phyloP scores from a whole-genome alignment of 2,113 vertebrate genomes.

The Ginglymostoma cirratum region DNA sequence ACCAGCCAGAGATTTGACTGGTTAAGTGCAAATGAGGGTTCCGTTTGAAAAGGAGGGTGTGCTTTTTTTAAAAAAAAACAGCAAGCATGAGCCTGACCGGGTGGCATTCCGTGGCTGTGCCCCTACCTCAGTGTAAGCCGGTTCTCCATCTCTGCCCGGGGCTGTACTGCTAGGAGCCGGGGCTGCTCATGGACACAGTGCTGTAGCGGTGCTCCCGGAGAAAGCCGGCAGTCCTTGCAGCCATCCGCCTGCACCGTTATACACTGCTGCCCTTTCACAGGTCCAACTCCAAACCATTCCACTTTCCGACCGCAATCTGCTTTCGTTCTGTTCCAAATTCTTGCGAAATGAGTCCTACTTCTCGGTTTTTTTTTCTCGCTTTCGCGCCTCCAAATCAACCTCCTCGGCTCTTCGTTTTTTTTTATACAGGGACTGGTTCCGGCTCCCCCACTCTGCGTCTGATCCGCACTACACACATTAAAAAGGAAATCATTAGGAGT shows the following conservation, averaged over 20 bases:
- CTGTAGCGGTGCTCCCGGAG: background rate
- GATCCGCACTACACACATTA: background rate
- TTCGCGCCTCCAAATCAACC: background rate
- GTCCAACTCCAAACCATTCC: background rate
- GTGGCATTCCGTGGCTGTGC: background rate
- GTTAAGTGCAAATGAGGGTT: too few species aligned
- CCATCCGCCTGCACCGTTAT: constrained; percentile 11
- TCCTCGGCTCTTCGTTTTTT: background rate
- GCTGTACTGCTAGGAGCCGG: background rate
- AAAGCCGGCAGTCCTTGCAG: background rate
- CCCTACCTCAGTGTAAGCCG: background rate
- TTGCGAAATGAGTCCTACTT: background rate
- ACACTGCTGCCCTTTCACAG: background rate
- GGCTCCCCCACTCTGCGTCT: background rate
- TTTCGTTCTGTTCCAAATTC: background rate
- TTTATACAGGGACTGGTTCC: background rate
- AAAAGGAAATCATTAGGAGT: constrained; percentile 14
- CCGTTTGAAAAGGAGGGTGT: background rate
- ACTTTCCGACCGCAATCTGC: background rate
- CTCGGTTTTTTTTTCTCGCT: background rate
- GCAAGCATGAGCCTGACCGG: background rate
- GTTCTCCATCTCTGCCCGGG: background rate
- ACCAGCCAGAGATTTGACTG: background rate
- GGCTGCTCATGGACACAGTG: background rate
- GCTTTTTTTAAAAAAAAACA: too few species aligned